Base-by-base conservation (phyloP, 2,113 vertebrate genomes). In the Zingel zingel region DNA sequence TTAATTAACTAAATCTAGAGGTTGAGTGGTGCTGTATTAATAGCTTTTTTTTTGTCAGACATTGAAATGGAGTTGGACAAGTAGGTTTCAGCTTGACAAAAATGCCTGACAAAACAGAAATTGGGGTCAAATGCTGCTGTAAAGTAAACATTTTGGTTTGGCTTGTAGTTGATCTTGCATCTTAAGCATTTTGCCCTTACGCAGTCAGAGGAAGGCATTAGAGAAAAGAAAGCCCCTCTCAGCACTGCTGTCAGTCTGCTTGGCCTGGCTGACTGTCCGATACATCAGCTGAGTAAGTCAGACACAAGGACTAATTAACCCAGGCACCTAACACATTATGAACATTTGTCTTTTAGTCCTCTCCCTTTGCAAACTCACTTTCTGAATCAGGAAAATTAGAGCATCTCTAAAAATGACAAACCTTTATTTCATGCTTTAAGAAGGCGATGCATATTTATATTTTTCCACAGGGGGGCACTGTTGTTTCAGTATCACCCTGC, bases 381-480 rank as follows among this genome's bases (percentile, higher is more conserved):
- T 43, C 10, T 50, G 11, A 81, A 74, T 65, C 27, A 58, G 39
- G 5, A 64, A 58, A 78, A 63, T 25, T 1, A 14, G 10, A 50
- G 6, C 4, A 47, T 62, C 23, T 45, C 57, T 33, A 1, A 12
- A n/a, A 21, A 12, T 7, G 4, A 18, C 6, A 48, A 33, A 6
- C 15, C 5, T 30, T 9, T 47, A 5, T 45, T 25, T 23, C 2
- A 19, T 21, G 4, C 9, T 11, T 5, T 4, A 16, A 36, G 2
- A 14, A 15, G 9, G 10, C 0, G 45, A 7, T 56, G 50, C 62
- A 50, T 19, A 13, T 36, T n/a, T n/a, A 1, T 9, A 0, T 61
- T 18, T 15, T 18, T 58, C 89, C 93, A 89, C 79, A n/a, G 2
- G 86, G 74, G 72, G 87, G 88, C 66, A 39, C 80, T 91, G 79